phyloP scores from a whole-genome alignment of 2,888 invertebrate genomes.

The Eudemis profundana region DNA sequence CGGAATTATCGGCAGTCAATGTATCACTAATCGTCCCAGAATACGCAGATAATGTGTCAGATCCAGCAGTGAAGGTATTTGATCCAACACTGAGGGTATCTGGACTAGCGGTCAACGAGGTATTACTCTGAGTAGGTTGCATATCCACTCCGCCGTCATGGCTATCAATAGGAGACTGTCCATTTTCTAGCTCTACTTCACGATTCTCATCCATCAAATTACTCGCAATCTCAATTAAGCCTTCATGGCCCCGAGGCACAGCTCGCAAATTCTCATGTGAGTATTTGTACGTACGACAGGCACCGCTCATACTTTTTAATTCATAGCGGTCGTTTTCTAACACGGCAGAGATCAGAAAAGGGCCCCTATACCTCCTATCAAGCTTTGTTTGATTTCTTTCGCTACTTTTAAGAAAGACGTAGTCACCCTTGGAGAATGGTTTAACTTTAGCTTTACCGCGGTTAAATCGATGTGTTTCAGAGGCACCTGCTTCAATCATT shows the following conservation, averaged over 20 bases:
- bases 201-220: background rate
- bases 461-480: constrained; percentile 9
- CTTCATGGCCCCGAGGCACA: background rate
- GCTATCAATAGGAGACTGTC: no score
- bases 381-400: constrained; percentile 33
- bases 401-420: constrained; percentile 24
- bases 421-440: constrained; percentile 9
- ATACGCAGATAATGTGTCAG: no score
- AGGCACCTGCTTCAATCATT: background rate
- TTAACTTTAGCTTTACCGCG: background rate
- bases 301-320: background rate
- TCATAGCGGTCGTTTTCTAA: constrained; percentile 18
- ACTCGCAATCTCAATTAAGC: constrained; percentile 5
- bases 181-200: no score
- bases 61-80: no score
- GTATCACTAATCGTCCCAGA: no score
- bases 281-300: background rate
- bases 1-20: no score
- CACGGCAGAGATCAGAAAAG: background rate
- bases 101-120: no score
- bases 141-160: no score
- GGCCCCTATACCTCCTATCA: background rate
- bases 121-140: no score
- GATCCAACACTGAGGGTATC: no score
- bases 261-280: constrained; percentile 15